Conservation (phyloP, 2,797 vertebrate species). For the Okamejei kenojei region DNA sequence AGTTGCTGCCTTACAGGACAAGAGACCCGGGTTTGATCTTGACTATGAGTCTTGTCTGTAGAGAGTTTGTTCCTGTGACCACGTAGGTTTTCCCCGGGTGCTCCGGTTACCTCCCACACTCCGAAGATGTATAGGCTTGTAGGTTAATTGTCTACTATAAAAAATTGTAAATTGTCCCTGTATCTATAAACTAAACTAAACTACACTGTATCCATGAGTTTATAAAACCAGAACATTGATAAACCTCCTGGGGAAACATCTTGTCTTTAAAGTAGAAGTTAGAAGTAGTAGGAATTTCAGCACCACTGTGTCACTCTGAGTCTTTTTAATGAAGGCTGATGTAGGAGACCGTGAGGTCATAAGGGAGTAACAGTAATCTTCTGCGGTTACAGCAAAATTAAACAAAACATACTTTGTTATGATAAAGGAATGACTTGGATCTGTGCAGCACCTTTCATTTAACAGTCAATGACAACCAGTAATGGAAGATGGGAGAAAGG, state of each 20-base stretch:
- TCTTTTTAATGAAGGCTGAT: not conserved
- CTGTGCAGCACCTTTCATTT: not conserved
- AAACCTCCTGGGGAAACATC: not conserved
- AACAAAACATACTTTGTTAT: not conserved
- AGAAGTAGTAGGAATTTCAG: not conserved
- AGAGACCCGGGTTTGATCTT: too few species aligned
- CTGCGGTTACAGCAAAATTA: not conserved
- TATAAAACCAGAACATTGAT: too few species aligned
- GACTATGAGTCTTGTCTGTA: too few species aligned
- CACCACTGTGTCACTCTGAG: not conserved
- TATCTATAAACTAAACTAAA: too few species aligned
- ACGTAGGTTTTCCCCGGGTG: too few species aligned
- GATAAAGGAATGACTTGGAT: not conserved
- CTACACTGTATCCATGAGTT: too few species aligned
- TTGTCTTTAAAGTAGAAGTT: not conserved
- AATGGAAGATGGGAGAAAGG: not conserved
- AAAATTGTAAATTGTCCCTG: too few species aligned
- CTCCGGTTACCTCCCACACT: too few species aligned
- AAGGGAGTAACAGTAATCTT: not conserved
- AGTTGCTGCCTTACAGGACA: too few species aligned
- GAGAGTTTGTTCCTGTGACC: too few species aligned
- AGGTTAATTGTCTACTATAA: too few species aligned
- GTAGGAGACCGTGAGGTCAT: not conserved
- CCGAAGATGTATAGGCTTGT: too few species aligned
- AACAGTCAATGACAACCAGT: not conserved